These are phyloP conservation scores for Synergus itoensis DNA, from an alignment of 2,888 invertebrate genomes.

Conservation along the genomic window DNA sequence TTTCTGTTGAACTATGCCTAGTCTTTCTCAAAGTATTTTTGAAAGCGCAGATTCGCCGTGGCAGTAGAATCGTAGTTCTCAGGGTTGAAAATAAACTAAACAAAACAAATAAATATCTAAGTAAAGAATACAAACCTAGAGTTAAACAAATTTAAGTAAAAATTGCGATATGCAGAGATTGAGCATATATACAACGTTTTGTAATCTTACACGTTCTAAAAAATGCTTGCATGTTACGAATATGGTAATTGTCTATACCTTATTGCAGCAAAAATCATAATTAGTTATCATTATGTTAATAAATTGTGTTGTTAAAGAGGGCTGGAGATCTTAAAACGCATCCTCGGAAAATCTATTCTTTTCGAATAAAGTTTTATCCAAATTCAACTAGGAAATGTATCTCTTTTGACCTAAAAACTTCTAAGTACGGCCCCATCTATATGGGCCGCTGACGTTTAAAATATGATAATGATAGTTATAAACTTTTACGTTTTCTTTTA, in stretches of 20 bases:
- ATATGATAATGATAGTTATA: no score
- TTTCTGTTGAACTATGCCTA: not conserved
- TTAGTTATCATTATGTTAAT: not conserved
- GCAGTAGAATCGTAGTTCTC: constrained; percentile 71
- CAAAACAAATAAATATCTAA: constrained; percentile 56
- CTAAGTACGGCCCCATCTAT: no score
- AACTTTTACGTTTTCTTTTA: no score
- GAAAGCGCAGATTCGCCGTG: constrained; percentile 66
- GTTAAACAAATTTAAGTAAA: constrained; percentile 63
- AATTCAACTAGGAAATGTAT: not conserved
- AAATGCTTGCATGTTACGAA: constrained; percentile 47
- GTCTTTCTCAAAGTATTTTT: constrained; percentile 42
- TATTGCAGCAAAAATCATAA: constrained; percentile 38
- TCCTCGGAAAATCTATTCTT: not conserved
- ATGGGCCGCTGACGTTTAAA: no score
- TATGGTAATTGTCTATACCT: constrained; percentile 47
- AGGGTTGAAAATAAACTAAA: constrained; percentile 69
- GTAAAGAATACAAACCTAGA: constrained; percentile 63
- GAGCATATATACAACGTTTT: not conserved
- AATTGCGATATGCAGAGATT: constrained; percentile 47
- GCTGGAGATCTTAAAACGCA: no score
- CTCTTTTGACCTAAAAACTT: not conserved
- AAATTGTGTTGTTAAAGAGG: not conserved
- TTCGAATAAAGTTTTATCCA: not conserved
- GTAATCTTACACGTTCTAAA: constrained; percentile 30